Evolutionary conservation across 2,888 invertebrate genomes (phyloP).

Genomic region (Calameuta idolon): DNA sequence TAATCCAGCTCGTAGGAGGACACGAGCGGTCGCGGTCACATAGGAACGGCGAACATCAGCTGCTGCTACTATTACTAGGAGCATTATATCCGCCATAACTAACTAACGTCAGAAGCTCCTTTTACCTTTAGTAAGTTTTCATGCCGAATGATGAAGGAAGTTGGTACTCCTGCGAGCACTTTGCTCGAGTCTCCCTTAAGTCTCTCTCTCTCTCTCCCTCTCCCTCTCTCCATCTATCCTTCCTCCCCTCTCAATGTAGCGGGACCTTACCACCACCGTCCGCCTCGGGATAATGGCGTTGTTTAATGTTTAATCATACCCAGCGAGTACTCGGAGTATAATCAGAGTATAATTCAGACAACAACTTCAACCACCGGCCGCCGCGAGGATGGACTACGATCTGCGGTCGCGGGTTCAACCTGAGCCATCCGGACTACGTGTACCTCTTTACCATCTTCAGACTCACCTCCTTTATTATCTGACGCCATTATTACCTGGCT

Average conservation of each 20-base stretch:
- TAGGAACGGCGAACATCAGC: neutral
- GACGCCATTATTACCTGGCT: neutral
- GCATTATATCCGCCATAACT: neutral
- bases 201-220: constrained; percentile 11
- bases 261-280: constrained; percentile 21
- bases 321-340: constrained; percentile 58
- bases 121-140: neutral
- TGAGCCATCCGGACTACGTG: constrained; percentile 44
- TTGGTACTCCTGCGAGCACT: neutral
- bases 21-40: constrained; percentile 63
- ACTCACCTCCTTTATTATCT: neutral
- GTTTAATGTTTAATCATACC: constrained; percentile 67
- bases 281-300: constrained; percentile 58
- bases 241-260: constrained; percentile 16
- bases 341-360: constrained; percentile 66
- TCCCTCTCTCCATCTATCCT: constrained; percentile 21
- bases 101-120: neutral
- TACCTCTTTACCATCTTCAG: constrained; percentile 49
- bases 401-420: constrained; percentile 46
- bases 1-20: constrained; percentile 56
- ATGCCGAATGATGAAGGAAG: neutral
- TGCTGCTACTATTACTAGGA: neutral
- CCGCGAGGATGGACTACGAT: constrained; percentile 30
- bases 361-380: constrained; percentile 57
- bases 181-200: neutral